These are phyloP conservation scores for Ataeniobius toweri DNA, from an alignment of 2,797 vertebrate species.

Conservation along the genomic window DNA sequence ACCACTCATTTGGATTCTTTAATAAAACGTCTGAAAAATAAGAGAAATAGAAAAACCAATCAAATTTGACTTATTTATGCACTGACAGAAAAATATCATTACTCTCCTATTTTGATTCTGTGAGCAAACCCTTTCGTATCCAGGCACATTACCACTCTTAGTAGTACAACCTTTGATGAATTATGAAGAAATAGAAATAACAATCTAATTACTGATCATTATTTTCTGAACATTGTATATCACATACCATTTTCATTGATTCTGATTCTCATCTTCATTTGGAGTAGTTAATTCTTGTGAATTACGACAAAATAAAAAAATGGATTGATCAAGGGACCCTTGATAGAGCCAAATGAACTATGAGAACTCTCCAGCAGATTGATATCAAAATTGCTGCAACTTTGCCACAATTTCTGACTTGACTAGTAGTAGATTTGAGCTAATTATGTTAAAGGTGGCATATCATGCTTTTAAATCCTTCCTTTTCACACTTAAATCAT, in stretches of 20 bases:
- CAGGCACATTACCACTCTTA: no score
- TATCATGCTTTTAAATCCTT: no score
- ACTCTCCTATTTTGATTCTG: background rate
- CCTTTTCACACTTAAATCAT: no score
- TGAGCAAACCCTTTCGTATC: no score
- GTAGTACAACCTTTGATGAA: background rate
- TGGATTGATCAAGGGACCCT: background rate
- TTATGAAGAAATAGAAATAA: background rate
- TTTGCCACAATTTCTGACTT: background rate
- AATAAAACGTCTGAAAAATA: constrained; percentile 5
- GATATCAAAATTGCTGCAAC: background rate
- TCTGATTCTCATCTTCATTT: background rate
- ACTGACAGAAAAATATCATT: background rate
- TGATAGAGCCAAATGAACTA: background rate
- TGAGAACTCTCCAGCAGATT: background rate
- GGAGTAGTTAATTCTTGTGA: background rate
- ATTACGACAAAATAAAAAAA: background rate
- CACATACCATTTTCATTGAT: background rate
- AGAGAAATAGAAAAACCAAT: background rate
- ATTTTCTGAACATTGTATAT: background rate
- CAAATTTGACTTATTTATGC: constrained; percentile 4
- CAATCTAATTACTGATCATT: background rate
- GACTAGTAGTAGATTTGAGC: background rate
- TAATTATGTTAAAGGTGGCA: background rate
- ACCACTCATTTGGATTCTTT: constrained; percentile 5